These are phyloP conservation scores for Netelia virgata DNA, from an alignment of 2,888 invertebrate species.

Conservation along the genomic window DNA sequence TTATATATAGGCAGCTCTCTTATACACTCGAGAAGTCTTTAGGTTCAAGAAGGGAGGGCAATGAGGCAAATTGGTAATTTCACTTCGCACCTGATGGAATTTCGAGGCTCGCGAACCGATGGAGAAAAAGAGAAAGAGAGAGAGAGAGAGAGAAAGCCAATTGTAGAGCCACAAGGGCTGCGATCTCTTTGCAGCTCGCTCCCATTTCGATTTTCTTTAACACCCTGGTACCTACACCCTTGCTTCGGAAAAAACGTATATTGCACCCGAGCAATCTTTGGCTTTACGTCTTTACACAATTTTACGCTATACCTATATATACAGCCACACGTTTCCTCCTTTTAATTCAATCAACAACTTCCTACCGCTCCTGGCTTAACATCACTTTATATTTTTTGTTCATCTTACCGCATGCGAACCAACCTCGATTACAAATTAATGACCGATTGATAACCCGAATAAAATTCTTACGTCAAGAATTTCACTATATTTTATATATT, in stretches of 20 bases:
- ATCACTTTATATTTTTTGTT: too few species aligned
- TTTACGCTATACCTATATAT: neutral
- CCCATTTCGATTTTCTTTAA: constrained; percentile 1
- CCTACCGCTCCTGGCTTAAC: too few species aligned
- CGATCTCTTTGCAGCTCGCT: neutral
- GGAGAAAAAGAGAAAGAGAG: constrained; percentile 19
- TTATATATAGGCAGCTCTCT: constrained; percentile 1
- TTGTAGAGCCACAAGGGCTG: constrained; percentile 3
- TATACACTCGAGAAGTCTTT: constrained; percentile 6
- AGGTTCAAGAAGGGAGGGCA: constrained; percentile 37
- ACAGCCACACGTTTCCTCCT: neutral
- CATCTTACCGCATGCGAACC: too few species aligned
- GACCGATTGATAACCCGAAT: too few species aligned
- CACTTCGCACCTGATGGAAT: constrained; percentile 59
- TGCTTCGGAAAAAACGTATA: neutral
- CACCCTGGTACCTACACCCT: neutral
- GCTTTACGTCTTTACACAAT: neutral
- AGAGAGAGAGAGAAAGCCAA: constrained; percentile 33
- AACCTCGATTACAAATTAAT: too few species aligned
- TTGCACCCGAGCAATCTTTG: neutral
- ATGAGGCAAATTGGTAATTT: constrained; percentile 65
- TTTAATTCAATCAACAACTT: neutral
- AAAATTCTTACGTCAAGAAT: too few species aligned
- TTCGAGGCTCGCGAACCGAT: constrained; percentile 39
- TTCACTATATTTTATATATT: too few species aligned